Conservation (phyloP, 2,797 vertebrate genomes). For the Pseudochromis fuscus region DNA sequence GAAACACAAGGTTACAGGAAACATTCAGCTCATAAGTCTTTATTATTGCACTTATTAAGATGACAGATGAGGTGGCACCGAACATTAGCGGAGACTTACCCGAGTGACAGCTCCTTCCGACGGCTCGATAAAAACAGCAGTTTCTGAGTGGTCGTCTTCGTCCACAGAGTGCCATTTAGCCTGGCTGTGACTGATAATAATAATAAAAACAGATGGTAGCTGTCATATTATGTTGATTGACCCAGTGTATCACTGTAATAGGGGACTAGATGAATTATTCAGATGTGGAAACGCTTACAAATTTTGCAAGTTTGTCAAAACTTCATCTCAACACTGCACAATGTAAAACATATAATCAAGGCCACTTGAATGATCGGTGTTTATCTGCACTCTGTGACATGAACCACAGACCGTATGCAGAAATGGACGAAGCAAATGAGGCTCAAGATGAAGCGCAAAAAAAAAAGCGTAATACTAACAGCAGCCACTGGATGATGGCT, state of each 20-base stretch:
- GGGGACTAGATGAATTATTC: not conserved
- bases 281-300: not conserved
- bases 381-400: not conserved
- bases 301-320: not conserved
- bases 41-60: slow-evolving; percentile 21
- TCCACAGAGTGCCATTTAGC: slow-evolving; percentile 81
- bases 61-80: not conserved
- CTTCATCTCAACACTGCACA: not conserved
- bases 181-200: slow-evolving; percentile 80
- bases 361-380: not conserved
- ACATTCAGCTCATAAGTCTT: slow-evolving; percentile 15
- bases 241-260: slow-evolving; percentile 2
- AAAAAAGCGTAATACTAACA: too few species aligned
- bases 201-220: slow-evolving; percentile 28
- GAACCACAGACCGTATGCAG: too few species aligned
- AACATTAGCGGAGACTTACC: slow-evolving; percentile 79
- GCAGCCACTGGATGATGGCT: too few species aligned
- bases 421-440: too few species aligned
- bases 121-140: slow-evolving; percentile 87
- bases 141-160: slow-evolving; percentile 84
- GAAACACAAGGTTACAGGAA: slow-evolving; percentile 18
- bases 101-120: slow-evolving; percentile 82
- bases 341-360: not conserved
- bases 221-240: not conserved
- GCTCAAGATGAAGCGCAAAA: too few species aligned